Base-by-base conservation (phyloP, 2,113 vertebrate species). In the Oriolus oriolus region DNA sequence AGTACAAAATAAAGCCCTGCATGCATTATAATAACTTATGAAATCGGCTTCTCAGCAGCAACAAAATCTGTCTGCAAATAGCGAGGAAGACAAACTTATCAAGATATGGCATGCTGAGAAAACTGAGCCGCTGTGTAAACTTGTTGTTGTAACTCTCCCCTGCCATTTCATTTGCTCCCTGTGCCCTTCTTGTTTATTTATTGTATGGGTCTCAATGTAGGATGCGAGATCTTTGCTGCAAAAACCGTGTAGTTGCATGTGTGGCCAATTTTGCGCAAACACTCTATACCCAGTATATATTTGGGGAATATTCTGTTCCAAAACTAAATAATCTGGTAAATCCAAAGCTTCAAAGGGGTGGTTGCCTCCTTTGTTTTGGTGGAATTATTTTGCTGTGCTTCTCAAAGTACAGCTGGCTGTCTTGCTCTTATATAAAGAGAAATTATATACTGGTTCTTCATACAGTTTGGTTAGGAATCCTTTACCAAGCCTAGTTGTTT, bases 171-270 rank as follows among this genome's bases (percentile, higher is more conserved):
- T 52, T 76, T 82, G 7, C 56, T 57, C 21, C 23, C 12, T 47
- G 10, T 53, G 41, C 56, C 9, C 37, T n/a, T 41, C 42, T 75
- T 35, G 7, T 77, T 73, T 82, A 56, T 44, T 84, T 33, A 22
- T 45, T 52, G 1, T 23, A 11, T 14, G 28, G 24, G 6, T 50
- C 44, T 54, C 65, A 64, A 44, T 44, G 30, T 44, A 61, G 49
- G 28, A 27, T 41, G 33, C 4, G n/a, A 83, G 49, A 6, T 60
- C 61, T 61, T 60, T 84, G 66, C 47, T 45, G 61, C 64, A 80
- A 45, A 71, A 65, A 23, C 7, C 0, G 0, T 20, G 14, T 47
- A 16, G n/a, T 7, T 65, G 56, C 16, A 23, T 14, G 59, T 7
- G 6, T 15, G 28, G 31, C 23, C 52, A 9, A 10, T 11, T 35